Base-by-base conservation (phyloP, 2,113 vertebrate genomes). In the Notarius lentiginosus region DNA sequence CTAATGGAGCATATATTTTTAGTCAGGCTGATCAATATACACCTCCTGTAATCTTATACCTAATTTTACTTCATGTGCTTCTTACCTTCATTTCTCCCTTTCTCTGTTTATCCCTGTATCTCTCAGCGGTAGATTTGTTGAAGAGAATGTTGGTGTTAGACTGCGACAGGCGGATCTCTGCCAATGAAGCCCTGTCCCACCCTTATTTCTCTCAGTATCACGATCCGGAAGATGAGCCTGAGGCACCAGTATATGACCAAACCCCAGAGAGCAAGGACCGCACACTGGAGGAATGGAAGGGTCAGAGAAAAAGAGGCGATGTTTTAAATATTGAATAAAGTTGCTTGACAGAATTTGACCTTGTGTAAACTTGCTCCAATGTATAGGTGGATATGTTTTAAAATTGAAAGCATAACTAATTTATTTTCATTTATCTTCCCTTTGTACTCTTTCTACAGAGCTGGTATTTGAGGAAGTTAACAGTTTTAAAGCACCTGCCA, bases 171-270 rank as follows among this genome's bases (percentile, higher is more conserved):
- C 94, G 98, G 92, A 96, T 99, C 92, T 97, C 97, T 0, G 98
- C 98, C 1, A 93, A 94, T 0, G 98, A 97, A 90, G 98, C 98
- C 0, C 95, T 99, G 60, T 95, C 97, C 1, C 98, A 99, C 27
- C 93, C 97, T 0, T 99, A 99, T 94, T 99, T 99, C 91, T 96
- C 97, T 15, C 98, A 99, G 94, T 99, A 99, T 86, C 98, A 99
- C 0, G 98, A 99, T 85, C 98, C 98, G 0, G 98, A 99, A 0
- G 98, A 99, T 0, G 98, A 99, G 86, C 98, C 98, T 0, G 98
- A 97, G 90, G 98, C 98, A 0, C 95, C 95, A 85, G 95, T 96
- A 1, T 99, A 99, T 0, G 98, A 99, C 2, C 97, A 99, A 85
- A 97, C 96, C 0, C 94, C 96, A 22, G 98, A 99, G 92, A 97